Evolutionary conservation across 2,797 vertebrate genomes (phyloP), one percentile per base, ranked within the genome.

Genomic region (Pogoniulus pusillus): DNA sequence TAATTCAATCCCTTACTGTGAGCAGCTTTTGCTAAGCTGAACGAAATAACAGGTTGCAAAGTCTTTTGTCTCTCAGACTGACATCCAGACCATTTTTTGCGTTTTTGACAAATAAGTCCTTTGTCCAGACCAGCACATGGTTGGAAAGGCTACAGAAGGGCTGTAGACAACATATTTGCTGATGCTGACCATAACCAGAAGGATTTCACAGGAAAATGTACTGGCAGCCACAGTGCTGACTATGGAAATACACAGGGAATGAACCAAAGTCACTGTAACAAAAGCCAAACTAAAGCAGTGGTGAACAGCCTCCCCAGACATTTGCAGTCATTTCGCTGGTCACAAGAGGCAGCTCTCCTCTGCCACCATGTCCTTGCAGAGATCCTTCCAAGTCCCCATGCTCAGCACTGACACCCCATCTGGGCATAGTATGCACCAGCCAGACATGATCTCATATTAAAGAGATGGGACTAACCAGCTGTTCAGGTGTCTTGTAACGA

Each of bases 221-320:
- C 39, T 90, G 83, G 54, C 78, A 95, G 60, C 17, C 7, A 0
- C 24, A 54, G 39, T 76, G 68, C 81, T 84, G 90, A 80, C 69
- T 58, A 26, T 41, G 35, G 35, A 76, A 89, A 89, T 85, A 45
- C 0, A 0, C 27, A n/a, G 47, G 26, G 43, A 87, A 63, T 60
- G 32, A 70, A 84, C 79, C 70, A 47, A 69, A 66, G 37, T 51
- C 66, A n/a, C 49, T 84, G 53, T 24, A 84, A 71, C 20, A 55
- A 68, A 82, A 74, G 49, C 53, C 57, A 84, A 76, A 84, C 18
- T 68, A 37, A 77, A 91, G 76, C n/a, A 53, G 66, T 1, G 1
- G n/a, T 0, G 0, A 72, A 70, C 19, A 32, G 1, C 6, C 4
- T 8, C 2, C 29, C 1, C n/a, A 37, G 6, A 29, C 4, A 29